Percentiles rank a stretch among this genome's conserved stretches.
Evolutionary conservation across 1,140 invertebrate species (phyloP).

Genomic region (Procambarus virginalis): DNA sequence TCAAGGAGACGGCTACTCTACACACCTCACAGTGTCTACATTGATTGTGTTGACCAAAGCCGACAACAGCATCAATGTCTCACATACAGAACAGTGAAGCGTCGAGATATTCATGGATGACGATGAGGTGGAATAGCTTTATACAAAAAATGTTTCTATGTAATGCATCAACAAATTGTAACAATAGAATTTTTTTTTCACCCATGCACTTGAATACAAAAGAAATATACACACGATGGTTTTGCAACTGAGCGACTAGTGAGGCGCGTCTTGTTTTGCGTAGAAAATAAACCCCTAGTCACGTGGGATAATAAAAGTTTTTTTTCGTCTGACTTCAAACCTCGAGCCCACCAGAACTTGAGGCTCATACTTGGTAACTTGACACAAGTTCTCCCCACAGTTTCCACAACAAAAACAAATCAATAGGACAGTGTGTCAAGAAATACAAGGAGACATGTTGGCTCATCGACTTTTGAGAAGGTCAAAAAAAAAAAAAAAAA

Average conservation of each 20-base stretch:
- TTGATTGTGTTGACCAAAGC: background rate
- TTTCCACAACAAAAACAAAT: background rate
- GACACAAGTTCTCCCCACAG: background rate
- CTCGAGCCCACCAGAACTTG: background rate
- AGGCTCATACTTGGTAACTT: background rate
- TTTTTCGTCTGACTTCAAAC: background rate
- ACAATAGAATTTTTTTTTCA: conserved; percentile 20
- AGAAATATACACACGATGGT: conserved; percentile 49
- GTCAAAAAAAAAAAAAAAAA: background rate
- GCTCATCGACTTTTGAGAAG: background rate
- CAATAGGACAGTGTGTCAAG: conserved; percentile 2
- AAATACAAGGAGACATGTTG: background rate
- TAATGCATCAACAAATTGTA: conserved; percentile 53
- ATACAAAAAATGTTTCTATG: conserved; percentile 46
- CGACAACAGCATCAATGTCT: background rate
- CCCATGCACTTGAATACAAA: conserved; percentile 41
- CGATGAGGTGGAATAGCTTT: conserved; percentile 40
- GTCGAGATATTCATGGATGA: conserved; percentile 12
- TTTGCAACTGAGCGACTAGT: conserved; percentile 46
- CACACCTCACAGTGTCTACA: background rate
- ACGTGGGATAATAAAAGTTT: background rate
- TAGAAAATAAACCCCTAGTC: conserved; percentile 1
- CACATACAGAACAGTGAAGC: background rate
- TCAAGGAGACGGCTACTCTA: background rate
- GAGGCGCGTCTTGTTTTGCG: conserved; percentile 11